Evolutionary conservation across 2,888 invertebrate species (phyloP).

Genomic region (Dryocosmus kuriphilus): DNA sequence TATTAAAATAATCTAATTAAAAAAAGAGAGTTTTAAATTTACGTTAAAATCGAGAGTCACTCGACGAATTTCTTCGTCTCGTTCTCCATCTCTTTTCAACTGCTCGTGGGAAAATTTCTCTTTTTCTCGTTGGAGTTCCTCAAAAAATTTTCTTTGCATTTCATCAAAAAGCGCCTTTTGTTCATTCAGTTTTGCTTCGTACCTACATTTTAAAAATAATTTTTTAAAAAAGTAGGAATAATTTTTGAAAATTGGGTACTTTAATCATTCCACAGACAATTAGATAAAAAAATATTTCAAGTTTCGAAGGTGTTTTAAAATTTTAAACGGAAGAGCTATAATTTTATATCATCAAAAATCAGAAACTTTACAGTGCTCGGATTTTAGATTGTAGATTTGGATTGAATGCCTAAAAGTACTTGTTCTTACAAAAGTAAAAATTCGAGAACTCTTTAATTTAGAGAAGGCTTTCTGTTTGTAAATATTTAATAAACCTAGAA

Average conservation of each 20-base stretch:
- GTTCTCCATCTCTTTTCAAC: conserved; percentile 62
- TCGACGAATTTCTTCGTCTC: conserved; percentile 61
- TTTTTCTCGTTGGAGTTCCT: conserved; percentile 66
- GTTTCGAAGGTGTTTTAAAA: too few relatives aligned
- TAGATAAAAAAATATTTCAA: too few relatives aligned
- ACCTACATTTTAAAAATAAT: conserved; percentile 53
- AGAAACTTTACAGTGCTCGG: too few relatives aligned
- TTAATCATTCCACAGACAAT: too few relatives aligned
- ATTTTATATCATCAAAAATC: background rate
- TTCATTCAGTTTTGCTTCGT: conserved; percentile 69
- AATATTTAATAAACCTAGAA: conserved; percentile 75
- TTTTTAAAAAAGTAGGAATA: background rate
- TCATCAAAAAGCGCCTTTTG: conserved; percentile 65
- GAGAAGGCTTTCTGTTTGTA: background rate
- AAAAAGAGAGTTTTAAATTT: conserved; percentile 41
- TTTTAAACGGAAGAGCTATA: background rate
- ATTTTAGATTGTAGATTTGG: too few relatives aligned
- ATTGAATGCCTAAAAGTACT: too few relatives aligned
- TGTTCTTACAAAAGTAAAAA: background rate
- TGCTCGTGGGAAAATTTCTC: conserved; percentile 64
- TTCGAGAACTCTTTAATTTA: conserved; percentile 4
- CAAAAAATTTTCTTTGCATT: conserved; percentile 64
- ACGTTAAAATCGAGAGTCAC: conserved; percentile 64
- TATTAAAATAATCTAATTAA: background rate
- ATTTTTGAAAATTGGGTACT: background rate